phyloP scores from a whole-genome alignment of 2,113 vertebrate species.

The Orthonyx spaldingii region DNA sequence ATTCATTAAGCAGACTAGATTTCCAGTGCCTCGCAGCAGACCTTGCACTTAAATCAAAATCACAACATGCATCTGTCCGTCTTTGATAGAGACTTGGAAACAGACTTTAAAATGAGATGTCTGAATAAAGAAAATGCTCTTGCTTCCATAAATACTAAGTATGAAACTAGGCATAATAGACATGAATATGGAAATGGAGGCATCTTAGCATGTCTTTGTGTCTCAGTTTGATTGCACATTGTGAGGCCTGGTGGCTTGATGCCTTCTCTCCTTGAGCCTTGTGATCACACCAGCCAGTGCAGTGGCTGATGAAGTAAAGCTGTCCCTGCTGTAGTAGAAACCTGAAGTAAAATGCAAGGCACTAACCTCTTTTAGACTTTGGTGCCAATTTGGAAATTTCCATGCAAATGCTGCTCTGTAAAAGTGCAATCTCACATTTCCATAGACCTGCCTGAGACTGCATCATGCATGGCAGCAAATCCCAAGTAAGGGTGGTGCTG shows the following conservation, averaged over 20 bases:
- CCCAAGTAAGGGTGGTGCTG: neutral
- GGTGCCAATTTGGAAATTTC: neutral
- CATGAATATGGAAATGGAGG: neutral
- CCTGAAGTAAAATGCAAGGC: neutral
- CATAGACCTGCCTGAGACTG: neutral
- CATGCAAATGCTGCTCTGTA: neutral
- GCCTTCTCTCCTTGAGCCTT: neutral
- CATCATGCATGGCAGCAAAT: rapidly evolving
- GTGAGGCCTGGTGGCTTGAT: neutral
- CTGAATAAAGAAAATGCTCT: neutral
- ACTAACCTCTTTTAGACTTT: neutral
- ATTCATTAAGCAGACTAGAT: neutral
- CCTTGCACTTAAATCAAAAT: neutral
- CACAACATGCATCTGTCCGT: neutral
- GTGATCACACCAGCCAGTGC: neutral
- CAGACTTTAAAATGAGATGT: neutral
- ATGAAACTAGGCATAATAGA: neutral
- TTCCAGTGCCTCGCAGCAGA: neutral
- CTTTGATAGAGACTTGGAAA: neutral
- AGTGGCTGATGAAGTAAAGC: neutral
- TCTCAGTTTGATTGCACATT: neutral
- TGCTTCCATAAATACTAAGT: neutral
- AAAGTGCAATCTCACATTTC: neutral
- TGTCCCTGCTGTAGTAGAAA: neutral
- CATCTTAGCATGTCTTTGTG: neutral